A percentile compares a stretch with the other conserved stretches of the same genome.
phyloP scores from a whole-genome alignment of 1,140 invertebrate genomes.

The Charaxes varanes region DNA sequence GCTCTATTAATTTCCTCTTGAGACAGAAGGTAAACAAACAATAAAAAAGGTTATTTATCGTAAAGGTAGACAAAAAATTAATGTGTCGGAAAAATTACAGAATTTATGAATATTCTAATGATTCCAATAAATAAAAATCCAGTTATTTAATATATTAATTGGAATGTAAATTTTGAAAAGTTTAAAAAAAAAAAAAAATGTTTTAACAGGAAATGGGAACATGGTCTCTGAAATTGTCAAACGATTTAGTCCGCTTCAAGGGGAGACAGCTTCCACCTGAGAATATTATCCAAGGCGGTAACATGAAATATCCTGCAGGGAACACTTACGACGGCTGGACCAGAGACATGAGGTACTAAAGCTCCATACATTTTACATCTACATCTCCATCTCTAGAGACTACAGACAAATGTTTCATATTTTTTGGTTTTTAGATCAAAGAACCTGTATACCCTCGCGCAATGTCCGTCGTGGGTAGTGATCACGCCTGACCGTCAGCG shows the following conservation, averaged over 20 bases:
- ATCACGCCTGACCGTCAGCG: conserved; percentile 65
- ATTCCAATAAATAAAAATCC: background rate
- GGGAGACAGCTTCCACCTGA: conserved; percentile 76
- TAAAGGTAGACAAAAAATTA: too few species aligned
- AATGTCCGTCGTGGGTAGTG: conserved; percentile 71
- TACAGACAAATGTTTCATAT: conserved; percentile 1
- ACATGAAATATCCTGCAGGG: conserved; percentile 50
- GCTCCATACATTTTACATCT: background rate
- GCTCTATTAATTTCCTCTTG: too few species aligned
- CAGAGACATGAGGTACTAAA: conserved; percentile 68
- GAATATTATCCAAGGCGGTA: conserved; percentile 69
- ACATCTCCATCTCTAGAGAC: too few species aligned
- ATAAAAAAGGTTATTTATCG: too few species aligned
- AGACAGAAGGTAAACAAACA: too few species aligned
- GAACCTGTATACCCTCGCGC: conserved; percentile 38
- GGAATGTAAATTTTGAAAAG: too few species aligned
- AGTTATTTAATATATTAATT: too few species aligned
- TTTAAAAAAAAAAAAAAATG: too few species aligned
- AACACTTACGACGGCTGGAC: conserved; percentile 79
- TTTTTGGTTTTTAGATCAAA: conserved; percentile 36
- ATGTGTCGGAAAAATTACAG: too few species aligned
- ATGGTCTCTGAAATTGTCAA: conserved; percentile 79
- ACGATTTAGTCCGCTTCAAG: conserved; percentile 73
- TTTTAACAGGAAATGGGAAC: conserved; percentile 60
- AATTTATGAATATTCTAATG: too few species aligned